Evolutionary conservation across 2,113 vertebrate genomes (phyloP).

Genomic region (Caloenas nicobarica): DNA sequence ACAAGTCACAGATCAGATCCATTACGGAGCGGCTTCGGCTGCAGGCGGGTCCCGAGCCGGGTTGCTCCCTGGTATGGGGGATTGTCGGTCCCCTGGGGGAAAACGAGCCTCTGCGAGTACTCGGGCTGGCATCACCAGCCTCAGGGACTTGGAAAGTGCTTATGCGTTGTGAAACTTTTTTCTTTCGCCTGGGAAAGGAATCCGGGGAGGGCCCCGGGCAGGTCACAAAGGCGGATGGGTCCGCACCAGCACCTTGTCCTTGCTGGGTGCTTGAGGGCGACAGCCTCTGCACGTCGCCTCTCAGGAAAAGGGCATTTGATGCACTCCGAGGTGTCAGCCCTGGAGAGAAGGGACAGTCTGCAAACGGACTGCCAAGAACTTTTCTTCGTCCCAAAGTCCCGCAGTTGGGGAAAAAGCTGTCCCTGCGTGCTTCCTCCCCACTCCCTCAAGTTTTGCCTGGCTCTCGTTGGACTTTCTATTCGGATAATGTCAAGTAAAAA

Average conservation of each 20-base stretch:
- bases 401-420: not conserved
- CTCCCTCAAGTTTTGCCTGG: not conserved
- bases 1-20: slow-evolving; percentile 87
- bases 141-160: not conserved
- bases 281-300: fast-evolving
- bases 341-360: not conserved
- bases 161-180: not conserved
- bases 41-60: slow-evolving; percentile 25
- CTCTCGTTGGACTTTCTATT: not conserved
- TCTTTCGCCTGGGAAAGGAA: not conserved
- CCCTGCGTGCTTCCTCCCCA: too few species aligned
- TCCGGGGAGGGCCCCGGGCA: not conserved
- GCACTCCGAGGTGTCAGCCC: fast-evolving
- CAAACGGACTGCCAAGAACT: not conserved
- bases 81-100: not conserved
- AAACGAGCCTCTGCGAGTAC: not conserved
- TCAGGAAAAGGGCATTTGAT: not conserved
- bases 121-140: not conserved
- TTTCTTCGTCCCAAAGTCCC: not conserved
- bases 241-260: fast-evolving
- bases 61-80: not conserved
- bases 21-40: slow-evolving; percentile 74
- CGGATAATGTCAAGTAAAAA: not conserved
- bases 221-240: not conserved
- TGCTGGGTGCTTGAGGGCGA: not conserved